Conservation (phyloP, 2,113 vertebrate species). For the Pundamilia nyererei region DNA sequence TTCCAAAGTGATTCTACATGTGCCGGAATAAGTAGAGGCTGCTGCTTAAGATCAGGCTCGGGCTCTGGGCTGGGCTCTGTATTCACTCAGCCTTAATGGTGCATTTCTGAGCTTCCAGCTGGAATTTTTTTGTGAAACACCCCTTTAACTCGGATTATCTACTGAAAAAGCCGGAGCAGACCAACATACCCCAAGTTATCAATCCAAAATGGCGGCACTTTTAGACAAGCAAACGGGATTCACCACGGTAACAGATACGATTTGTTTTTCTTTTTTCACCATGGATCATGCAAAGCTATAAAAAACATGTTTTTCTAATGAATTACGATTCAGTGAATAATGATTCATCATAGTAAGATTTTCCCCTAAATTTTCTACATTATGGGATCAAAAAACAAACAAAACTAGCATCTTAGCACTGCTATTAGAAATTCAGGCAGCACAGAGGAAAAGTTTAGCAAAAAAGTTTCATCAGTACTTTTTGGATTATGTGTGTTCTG, state of each 20-base stretch:
- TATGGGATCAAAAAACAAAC: background rate
- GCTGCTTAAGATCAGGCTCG: background rate
- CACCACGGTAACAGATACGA: background rate
- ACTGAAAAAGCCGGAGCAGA: background rate
- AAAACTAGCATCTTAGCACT: background rate
- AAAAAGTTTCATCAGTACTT: background rate
- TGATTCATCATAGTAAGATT: background rate
- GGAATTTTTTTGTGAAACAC: background rate
- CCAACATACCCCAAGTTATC: background rate
- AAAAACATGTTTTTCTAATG: background rate
- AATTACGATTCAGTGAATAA: background rate
- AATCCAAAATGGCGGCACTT: background rate
- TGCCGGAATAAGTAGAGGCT: background rate
- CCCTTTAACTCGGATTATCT: background rate
- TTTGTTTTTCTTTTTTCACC: background rate
- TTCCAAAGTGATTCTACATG: background rate
- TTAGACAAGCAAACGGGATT: background rate
- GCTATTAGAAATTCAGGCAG: background rate
- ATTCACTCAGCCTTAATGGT: background rate
- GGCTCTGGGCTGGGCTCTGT: background rate
- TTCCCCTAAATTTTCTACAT: background rate
- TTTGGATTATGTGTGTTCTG: background rate
- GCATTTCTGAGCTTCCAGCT: background rate
- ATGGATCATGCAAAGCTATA: background rate
- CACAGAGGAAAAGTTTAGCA: background rate